phyloP scores from a whole-genome alignment of 2,888 invertebrate species.

The Oscheius sp. region DNA sequence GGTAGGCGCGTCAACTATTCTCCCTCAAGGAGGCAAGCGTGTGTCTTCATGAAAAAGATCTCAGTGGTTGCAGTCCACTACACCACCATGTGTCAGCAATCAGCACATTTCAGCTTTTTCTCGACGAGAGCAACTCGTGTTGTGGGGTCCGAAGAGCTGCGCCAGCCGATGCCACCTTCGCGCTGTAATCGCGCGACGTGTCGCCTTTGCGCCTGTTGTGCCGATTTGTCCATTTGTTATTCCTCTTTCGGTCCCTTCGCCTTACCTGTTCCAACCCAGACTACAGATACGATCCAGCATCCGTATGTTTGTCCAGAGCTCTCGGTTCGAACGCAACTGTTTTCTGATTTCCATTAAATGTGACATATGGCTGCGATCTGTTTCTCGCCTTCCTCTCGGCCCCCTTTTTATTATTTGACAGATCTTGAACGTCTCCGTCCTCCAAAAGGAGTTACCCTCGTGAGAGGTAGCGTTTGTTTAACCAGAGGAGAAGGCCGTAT shows the following conservation, averaged over 20 bases:
- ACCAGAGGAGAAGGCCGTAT: slow-evolving; percentile 31
- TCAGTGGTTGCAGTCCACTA: background rate
- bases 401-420: background rate
- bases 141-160: slow-evolving; percentile 28
- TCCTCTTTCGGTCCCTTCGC: slow-evolving; percentile 31
- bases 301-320: background rate
- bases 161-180: slow-evolving; percentile 20
- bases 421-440: slow-evolving; percentile 1
- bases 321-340: background rate
- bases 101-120: slow-evolving; percentile 1
- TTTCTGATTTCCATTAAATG: background rate
- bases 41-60: slow-evolving; percentile 3
- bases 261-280: slow-evolving; percentile 19
- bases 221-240: slow-evolving; percentile 38
- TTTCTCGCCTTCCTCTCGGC: slow-evolving; percentile 2
- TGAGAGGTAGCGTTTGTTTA: slow-evolving; percentile 31
- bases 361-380: background rate
- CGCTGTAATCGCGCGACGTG: slow-evolving; percentile 37
- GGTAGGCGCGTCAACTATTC: slow-evolving; percentile 21
- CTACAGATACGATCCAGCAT: background rate
- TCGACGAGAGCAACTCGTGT: slow-evolving; percentile 22
- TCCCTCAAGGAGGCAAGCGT: background rate
- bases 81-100: slow-evolving; percentile 16
- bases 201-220: slow-evolving; percentile 32
- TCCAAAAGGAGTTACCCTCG: slow-evolving; percentile 28